Percentiles rank a stretch among this genome's conserved stretches.
Evolutionary conservation across 2,113 vertebrate species (phyloP).

Genomic region (Pseudorectes ferrugineus): DNA sequence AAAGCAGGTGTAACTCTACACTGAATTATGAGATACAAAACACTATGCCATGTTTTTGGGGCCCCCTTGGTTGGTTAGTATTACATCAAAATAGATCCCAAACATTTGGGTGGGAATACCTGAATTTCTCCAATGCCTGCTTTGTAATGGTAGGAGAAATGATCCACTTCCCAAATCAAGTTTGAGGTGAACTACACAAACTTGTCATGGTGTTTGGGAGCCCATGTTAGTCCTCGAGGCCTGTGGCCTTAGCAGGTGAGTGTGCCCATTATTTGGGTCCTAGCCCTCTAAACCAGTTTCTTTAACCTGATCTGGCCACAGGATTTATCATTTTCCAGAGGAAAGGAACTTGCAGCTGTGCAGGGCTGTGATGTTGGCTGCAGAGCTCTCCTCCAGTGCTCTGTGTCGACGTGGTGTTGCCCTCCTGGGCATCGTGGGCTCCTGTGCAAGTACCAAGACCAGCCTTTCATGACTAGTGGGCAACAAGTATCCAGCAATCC

Average conservation of each 20-base stretch:
- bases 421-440: not conserved
- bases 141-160: not conserved
- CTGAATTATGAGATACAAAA: not conserved
- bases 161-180: not conserved
- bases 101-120: not conserved
- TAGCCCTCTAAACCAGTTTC: not conserved
- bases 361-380: not conserved
- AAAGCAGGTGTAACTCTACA: conserved; percentile 24
- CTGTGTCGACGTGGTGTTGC: not conserved
- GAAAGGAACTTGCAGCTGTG: not conserved
- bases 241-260: not conserved
- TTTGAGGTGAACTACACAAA: not conserved
- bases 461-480: not conserved
- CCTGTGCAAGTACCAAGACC: not conserved
- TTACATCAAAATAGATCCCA: not conserved
- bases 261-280: not conserved
- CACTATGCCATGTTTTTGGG: not conserved
- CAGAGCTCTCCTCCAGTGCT: not conserved
- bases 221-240: not conserved
- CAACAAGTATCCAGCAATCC: not conserved
- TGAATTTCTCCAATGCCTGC: not conserved
- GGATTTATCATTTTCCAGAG: not conserved
- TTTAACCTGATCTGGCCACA: not conserved
- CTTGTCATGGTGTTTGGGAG: not conserved
- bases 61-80: not conserved